Conservation (phyloP, 2,888 invertebrate genomes). For the Trichogramma evanescens region DNA sequence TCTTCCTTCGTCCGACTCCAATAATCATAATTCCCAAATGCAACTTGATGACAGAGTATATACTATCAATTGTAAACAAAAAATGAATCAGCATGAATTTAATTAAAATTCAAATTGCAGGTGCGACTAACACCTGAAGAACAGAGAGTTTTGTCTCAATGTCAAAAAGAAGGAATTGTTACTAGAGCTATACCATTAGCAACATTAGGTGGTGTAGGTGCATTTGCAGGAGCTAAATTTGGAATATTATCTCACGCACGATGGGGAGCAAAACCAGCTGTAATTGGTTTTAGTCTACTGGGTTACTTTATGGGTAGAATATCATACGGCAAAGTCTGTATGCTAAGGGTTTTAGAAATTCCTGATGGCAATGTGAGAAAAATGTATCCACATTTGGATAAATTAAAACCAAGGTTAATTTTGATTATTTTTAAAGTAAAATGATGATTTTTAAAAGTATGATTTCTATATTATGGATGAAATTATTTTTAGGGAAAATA, state of each 20-base stretch:
- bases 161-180: slow-evolving; percentile 17
- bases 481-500: background rate
- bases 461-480: background rate
- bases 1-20: too few species aligned
- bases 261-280: slow-evolving; percentile 14
- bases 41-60: too few species aligned
- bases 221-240: slow-evolving; percentile 4
- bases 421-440: background rate
- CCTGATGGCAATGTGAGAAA: slow-evolving; percentile 16
- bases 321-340: slow-evolving; percentile 11
- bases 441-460: background rate
- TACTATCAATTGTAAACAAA: too few species aligned
- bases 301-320: slow-evolving; percentile 21
- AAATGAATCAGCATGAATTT: background rate
- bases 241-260: background rate
- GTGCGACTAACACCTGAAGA: slow-evolving; percentile 21
- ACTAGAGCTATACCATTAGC: slow-evolving; percentile 20
- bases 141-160: slow-evolving; percentile 16
- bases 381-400: slow-evolving; percentile 1
- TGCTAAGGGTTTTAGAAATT: slow-evolving; percentile 8
- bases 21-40: too few species aligned
- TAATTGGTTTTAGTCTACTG: slow-evolving; percentile 6
- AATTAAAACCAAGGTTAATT: background rate
- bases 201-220: slow-evolving; percentile 5
- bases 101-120: background rate